Evolutionary conservation across 2,888 invertebrate genomes (phyloP).

Genomic region (Sinodicranocentrus sp.): DNA sequence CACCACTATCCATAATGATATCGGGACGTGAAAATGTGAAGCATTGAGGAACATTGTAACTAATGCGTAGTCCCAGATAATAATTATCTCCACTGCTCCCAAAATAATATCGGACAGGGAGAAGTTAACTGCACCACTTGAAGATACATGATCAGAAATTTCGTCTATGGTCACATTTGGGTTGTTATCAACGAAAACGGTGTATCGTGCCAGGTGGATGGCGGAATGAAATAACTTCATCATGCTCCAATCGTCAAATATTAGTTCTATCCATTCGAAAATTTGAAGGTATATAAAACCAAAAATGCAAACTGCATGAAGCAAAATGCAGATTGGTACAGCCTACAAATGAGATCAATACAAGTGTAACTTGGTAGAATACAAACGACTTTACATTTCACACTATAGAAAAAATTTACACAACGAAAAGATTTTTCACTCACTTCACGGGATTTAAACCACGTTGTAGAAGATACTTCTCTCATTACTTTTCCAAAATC

Average conservation of each 20-base stretch:
- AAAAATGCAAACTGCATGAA: constrained; percentile 9
- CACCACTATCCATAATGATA: constrained; percentile 36
- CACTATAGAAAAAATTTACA: not conserved
- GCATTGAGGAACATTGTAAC: not conserved
- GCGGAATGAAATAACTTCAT: not conserved
- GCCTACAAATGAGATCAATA: constrained; percentile 6
- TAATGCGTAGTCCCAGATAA: not conserved
- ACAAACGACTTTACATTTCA: not conserved
- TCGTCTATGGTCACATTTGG: not conserved
- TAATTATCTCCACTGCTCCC: not conserved
- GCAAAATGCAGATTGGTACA: not conserved
- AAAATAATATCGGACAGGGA: not conserved
- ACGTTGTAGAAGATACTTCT: constrained; percentile 2
- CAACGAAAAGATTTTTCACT: not conserved
- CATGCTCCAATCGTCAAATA: constrained; percentile 5
- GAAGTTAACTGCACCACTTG: not conserved
- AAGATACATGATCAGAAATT: not conserved
- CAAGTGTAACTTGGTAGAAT: not conserved
- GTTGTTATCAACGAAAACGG: constrained; percentile 35
- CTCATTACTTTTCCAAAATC: constrained; percentile 27
- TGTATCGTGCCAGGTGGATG: constrained; percentile 25
- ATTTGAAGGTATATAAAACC: not conserved
- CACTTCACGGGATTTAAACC: not conserved
- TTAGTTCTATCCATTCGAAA: constrained; percentile 23
- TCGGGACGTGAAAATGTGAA: constrained; percentile 21